Percentiles rank a stretch among this genome's conserved stretches.
Conservation (phyloP, 2,888 invertebrate genomes). For the Stenoptilia bipunctidactyla region DNA sequence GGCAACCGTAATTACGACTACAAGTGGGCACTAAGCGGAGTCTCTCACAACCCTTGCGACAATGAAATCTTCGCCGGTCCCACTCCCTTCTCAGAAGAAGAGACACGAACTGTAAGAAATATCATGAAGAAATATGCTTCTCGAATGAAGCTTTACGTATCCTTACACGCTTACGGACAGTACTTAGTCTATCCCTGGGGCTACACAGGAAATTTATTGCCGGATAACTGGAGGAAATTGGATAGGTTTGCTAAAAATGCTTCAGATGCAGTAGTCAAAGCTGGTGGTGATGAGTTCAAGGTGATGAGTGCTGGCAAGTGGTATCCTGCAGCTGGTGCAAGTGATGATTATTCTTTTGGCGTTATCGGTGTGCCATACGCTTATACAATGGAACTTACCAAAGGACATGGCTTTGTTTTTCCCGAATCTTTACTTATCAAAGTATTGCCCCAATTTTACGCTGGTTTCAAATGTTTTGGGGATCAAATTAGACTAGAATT, state of each 20-base stretch:
- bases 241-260: conserved; percentile 46
- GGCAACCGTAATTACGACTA: conserved; percentile 79
- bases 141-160: conserved; percentile 74
- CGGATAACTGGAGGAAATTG: conserved; percentile 57
- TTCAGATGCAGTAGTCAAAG: conserved; percentile 41
- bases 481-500: conserved; percentile 41
- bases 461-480: conserved; percentile 45
- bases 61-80: conserved; percentile 72
- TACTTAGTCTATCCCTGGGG: conserved; percentile 76
- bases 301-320: conserved; percentile 67
- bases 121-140: conserved; percentile 58
- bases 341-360: conserved; percentile 73
- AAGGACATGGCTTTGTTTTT: conserved; percentile 74
- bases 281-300: conserved; percentile 52
- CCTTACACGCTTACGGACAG: conserved; percentile 78
- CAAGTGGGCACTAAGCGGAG: conserved; percentile 76
- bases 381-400: conserved; percentile 74
- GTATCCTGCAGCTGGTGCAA: conserved; percentile 73
- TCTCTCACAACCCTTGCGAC: conserved; percentile 72
- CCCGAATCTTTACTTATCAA: conserved; percentile 56
- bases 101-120: conserved; percentile 66
- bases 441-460: conserved; percentile 43
- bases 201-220: conserved; percentile 57
- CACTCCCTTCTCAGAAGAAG: conserved; percentile 73
- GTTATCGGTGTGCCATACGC: conserved; percentile 63